Base-by-base conservation (phyloP, 2,888 invertebrate species). In the Athrips mouffetella region DNA sequence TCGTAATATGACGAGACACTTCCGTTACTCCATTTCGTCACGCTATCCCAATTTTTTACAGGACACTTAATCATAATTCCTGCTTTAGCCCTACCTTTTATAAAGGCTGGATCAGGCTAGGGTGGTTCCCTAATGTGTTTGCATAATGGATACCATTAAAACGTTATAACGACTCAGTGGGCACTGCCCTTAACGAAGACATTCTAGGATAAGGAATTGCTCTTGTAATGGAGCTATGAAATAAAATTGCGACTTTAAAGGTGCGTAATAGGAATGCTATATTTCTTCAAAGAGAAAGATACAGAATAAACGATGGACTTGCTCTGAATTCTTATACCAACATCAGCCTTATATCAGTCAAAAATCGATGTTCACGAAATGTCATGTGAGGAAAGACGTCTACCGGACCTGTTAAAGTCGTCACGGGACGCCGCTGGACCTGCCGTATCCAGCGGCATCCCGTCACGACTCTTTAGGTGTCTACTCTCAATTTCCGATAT, bases 91-190 rank as follows among this genome's bases (percentile, higher is more conserved):
- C 60, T 59, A 60, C 59, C 62, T 58, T 57, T 50, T 25, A 49
- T 50, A 21, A 45, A 35, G 45, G 33, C 35, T 13, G 16, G 18
- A 6, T n/a, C 44, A 44, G 44, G 31, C 44, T 10, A 70, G 80
- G 80, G 79, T 65, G 76, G 75, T 79, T 70, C 72, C 80, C 83
- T 85, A 88, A 87, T 86, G 87, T 75, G 86, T 82, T 84, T 81
- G 84, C 80, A 78, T 88, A 87, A 89, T 86, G 85, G 78, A 69
- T 55, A 71, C 79, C 86, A 84, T 89, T 88, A 89, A 86, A 84
- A 81, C 80, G 80, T 83, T 81, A 81, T 79, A 78, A 85, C 81
- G 82, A 78, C 62, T 70, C 76, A 69, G 58, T 77, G 76, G 68
- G 60, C 73, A 65, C 65, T 67, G 69, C 71, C 71, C 69, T 70